Evolutionary conservation across 2,797 vertebrate species (phyloP).

Genomic region (Antrozous pallidus): DNA sequence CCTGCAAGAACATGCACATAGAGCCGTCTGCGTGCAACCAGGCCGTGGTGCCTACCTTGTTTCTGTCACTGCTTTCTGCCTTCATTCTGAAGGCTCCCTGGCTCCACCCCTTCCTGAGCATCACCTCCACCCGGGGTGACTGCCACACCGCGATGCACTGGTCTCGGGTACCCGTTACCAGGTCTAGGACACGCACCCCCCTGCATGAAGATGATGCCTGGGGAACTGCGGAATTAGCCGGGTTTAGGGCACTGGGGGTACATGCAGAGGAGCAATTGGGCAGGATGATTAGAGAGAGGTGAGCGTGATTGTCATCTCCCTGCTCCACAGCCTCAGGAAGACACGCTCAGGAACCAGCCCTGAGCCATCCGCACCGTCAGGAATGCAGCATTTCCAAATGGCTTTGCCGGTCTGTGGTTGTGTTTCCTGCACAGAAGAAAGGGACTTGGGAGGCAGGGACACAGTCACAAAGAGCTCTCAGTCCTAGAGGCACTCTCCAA

Average conservation of each 20-base stretch:
- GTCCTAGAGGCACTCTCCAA: neutral
- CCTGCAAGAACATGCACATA: slow-evolving; percentile 45
- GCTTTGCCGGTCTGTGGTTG: neutral
- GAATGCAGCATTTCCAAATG: neutral
- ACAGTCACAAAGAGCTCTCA: neutral
- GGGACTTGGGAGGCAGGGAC: neutral
- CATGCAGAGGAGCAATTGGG: neutral
- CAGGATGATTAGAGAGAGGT: neutral
- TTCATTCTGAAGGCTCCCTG: slow-evolving; percentile 59
- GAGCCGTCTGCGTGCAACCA: slow-evolving; percentile 49
- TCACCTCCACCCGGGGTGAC: slow-evolving; percentile 51
- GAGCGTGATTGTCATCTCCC: slow-evolving; percentile 24
- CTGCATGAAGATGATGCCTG: slow-evolving; percentile 48
- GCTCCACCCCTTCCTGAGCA: slow-evolving; percentile 53
- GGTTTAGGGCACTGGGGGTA: slow-evolving; percentile 53
- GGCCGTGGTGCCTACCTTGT: slow-evolving; percentile 46
- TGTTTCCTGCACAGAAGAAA: neutral
- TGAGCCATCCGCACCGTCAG: neutral
- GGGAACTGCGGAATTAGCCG: slow-evolving; percentile 57
- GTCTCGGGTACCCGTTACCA: slow-evolving; percentile 57
- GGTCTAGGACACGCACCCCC: slow-evolving; percentile 62
- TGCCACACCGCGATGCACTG: slow-evolving; percentile 47
- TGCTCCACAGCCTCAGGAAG: neutral
- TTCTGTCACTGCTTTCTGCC: slow-evolving; percentile 50
- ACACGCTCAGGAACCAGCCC: neutral